phyloP scores from a whole-genome alignment of 2,797 vertebrate genomes.

The Acanthurus leucopareius region DNA sequence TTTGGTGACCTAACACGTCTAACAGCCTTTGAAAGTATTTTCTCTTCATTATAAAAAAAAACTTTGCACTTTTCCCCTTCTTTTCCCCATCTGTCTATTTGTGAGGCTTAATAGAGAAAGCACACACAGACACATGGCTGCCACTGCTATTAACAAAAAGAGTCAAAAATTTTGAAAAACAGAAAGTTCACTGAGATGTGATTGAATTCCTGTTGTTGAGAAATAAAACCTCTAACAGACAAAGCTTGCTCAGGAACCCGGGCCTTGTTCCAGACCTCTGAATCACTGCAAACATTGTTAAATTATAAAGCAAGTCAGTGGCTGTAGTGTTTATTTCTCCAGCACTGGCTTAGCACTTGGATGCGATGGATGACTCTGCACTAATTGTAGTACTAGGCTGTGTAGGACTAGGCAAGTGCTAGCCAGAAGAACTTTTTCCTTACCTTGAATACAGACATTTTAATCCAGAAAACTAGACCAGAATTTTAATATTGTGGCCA shows the following conservation, averaged over 20 bases:
- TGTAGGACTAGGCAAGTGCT: not conserved
- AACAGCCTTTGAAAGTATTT: conserved; percentile 65
- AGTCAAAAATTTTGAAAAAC: conserved; percentile 16
- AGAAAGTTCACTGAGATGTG: conserved; percentile 15
- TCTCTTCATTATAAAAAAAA: conserved; percentile 63
- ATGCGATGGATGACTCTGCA: no score
- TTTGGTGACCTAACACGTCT: conserved; percentile 17
- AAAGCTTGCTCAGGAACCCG: not conserved
- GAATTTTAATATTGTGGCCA: not conserved
- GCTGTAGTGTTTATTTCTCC: not conserved
- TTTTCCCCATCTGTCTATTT: conserved; percentile 31
- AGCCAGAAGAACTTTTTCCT: not conserved
- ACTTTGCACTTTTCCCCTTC: conserved; percentile 23
- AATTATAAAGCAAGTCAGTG: not conserved
- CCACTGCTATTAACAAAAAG: conserved; percentile 31
- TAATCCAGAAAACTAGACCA: not conserved
- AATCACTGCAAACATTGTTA: not conserved
- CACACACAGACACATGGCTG: conserved; percentile 35
- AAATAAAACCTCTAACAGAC: not conserved
- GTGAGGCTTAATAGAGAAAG: conserved; percentile 69
- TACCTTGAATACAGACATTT: not conserved
- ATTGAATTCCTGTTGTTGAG: not conserved
- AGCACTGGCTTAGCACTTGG: no score
- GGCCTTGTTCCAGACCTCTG: not conserved
- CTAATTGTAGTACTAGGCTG: no score